Percentiles rank a stretch among this genome's conserved stretches.
Evolutionary conservation across 2,888 invertebrate species (phyloP).

Genomic region (Erebia ligea): DNA sequence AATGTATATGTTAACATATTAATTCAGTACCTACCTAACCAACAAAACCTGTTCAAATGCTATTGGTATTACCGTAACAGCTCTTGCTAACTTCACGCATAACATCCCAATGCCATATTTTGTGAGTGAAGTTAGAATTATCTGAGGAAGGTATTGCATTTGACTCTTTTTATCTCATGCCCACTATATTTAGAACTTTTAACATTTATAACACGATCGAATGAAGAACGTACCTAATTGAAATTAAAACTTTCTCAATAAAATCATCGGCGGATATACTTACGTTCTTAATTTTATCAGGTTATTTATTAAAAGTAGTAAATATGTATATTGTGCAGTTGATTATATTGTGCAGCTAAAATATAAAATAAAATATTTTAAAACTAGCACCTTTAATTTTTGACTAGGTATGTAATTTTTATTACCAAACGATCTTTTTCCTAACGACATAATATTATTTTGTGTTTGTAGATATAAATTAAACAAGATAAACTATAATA

Average conservation of each 20-base stretch:
- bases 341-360: not conserved
- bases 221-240: not conserved
- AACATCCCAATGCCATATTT: not conserved
- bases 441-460: conserved; percentile 3
- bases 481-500: not conserved
- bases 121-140: not conserved
- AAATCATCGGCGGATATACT: not conserved
- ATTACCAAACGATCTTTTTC: not conserved
- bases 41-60: not conserved
- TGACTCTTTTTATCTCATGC: not conserved
- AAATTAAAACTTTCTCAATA: not conserved
- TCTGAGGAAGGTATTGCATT: not conserved
- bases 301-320: not conserved
- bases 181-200: not conserved
- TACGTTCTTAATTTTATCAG: not conserved
- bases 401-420: not conserved
- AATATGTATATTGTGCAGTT: conserved; percentile 2
- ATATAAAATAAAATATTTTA: not conserved
- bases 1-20: conserved; percentile 39
- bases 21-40: conserved; percentile 38
- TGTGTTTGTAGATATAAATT: not conserved
- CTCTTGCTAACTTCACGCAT: not conserved
- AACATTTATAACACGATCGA: not conserved
- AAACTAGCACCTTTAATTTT: not conserved
- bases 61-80: not conserved